Base-by-base conservation (phyloP, 1,140 invertebrate species). In the Stegodyphus mimosarum region DNA sequence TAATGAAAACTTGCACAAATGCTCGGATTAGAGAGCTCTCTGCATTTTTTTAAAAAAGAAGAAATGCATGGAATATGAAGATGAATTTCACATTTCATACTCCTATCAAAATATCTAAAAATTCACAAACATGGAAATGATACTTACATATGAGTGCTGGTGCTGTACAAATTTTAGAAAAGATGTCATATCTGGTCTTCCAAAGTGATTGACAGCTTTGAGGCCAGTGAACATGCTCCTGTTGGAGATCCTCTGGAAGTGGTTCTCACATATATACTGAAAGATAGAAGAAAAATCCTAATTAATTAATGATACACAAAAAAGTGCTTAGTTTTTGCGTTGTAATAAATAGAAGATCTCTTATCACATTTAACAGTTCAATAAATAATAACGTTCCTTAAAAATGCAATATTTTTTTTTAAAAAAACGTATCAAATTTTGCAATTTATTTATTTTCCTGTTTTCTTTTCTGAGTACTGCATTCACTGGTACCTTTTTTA, bases 211-310 rank as follows among this genome's bases (percentile, higher is more conserved):
- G 53, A 86, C 83, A 2, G 81, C 81, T 52, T 71, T 87, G 10
- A 87, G 48, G 18, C 87, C 87, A 5, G 87, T 87, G 33, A 85
- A 87, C 75, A 87, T 85, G 18, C 87, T 87, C 64, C 52, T 51
- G 88, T 98, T 97, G 0, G 96, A 96, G 77, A 99, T 92, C 79
- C 97, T 94, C 92, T 99, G 98, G 92, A 99, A 99, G 90, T 99
- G 98, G 91, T 99, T 99, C 92, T 99, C 98, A 91, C 98, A 99
- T 89, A 99, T 99, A 89, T 99, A 99, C 98, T 99, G 92, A 51
- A 95, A 93, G 51, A 33, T 11, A 72, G 9, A 72, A 51, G 2
- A 13, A 72, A 51, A 15, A 33, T 33, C 33, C 1, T 33, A 33
- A 33, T 33, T 33, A 33, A 33, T 33, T 33, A 33, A 33, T 33